Conservation (phyloP, 2,797 vertebrate genomes). For the Clamator glandarius region DNA sequence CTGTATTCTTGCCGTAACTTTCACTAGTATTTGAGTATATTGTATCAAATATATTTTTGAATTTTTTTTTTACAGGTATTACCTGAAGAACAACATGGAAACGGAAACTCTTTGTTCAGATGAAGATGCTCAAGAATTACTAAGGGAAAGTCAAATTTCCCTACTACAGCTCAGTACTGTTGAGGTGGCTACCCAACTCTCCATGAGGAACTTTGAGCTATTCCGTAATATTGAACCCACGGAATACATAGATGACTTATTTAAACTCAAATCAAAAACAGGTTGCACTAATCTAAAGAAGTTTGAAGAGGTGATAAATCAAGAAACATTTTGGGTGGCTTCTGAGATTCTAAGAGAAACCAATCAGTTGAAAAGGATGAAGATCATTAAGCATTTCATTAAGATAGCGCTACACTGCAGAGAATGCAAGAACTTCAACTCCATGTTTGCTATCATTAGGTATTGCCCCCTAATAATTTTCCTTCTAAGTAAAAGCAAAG, state of each 20-base stretch:
- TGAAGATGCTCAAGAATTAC: conserved; percentile 95
- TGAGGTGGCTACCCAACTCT: conserved; percentile 96
- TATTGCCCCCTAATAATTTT: conserved; percentile 58
- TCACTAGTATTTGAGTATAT: not conserved
- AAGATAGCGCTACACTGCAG: conserved; percentile 97
- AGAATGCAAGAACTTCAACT: conserved; percentile 99
- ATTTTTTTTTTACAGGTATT: conserved; percentile 85
- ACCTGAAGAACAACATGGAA: conserved; percentile 99
- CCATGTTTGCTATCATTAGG: conserved; percentile 99
- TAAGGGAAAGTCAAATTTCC: conserved; percentile 93
- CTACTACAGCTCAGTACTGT: conserved; percentile 95
- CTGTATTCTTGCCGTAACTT: not conserved
- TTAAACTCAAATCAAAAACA: conserved; percentile 89
- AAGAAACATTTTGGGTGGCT: conserved; percentile 99
- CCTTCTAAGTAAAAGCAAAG: not conserved
- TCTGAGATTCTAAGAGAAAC: conserved; percentile 94
- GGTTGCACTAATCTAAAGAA: conserved; percentile 92
- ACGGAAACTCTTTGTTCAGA: conserved; percentile 98
- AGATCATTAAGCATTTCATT: conserved; percentile 97
- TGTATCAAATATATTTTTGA: not conserved
- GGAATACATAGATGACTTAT: conserved; percentile 97
- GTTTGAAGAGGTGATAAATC: conserved; percentile 98
- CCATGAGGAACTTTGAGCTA: conserved; percentile 95
- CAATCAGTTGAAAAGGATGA: conserved; percentile 98
- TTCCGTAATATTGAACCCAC: conserved; percentile 98